Evolutionary conservation across 2,113 vertebrate genomes (phyloP).

Genomic region (Rhinolophus sinicus): DNA sequence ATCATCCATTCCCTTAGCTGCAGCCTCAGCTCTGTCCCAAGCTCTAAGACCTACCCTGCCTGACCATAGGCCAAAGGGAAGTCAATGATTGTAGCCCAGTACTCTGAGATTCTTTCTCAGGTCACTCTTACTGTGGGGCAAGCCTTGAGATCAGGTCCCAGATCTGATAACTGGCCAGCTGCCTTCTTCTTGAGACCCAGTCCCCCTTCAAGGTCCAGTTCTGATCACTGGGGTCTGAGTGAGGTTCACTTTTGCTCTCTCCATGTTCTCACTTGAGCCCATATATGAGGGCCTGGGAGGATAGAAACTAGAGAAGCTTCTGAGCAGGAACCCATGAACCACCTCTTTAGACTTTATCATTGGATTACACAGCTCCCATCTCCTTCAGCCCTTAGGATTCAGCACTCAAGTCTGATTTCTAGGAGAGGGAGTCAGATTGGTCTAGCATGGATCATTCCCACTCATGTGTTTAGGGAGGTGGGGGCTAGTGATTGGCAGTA

Average conservation of each 20-base stretch:
- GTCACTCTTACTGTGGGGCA: not conserved
- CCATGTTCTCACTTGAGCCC: not conserved
- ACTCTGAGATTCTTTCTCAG: not conserved
- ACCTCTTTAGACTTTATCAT: not conserved
- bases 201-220: not conserved
- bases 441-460: not conserved
- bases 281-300: not conserved
- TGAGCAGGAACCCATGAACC: not conserved
- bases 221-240: not conserved
- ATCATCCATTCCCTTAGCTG: not conserved
- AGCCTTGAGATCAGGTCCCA: not conserved
- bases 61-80: not conserved
- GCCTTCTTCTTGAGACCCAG: not conserved
- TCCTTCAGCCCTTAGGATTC: not conserved
- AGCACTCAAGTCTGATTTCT: not conserved
- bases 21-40: not conserved
- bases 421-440: not conserved
- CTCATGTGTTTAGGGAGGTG: not conserved
- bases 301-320: not conserved
- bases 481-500: not conserved
- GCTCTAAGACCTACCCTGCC: not conserved
- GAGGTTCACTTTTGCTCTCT: not conserved
- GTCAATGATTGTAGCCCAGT: not conserved
- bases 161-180: not conserved
- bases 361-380: not conserved